A percentile compares a stretch with the other conserved stretches of the same genome.
Conservation (phyloP, 2,113 vertebrate genomes). For the Aptenodytes forsteri region DNA sequence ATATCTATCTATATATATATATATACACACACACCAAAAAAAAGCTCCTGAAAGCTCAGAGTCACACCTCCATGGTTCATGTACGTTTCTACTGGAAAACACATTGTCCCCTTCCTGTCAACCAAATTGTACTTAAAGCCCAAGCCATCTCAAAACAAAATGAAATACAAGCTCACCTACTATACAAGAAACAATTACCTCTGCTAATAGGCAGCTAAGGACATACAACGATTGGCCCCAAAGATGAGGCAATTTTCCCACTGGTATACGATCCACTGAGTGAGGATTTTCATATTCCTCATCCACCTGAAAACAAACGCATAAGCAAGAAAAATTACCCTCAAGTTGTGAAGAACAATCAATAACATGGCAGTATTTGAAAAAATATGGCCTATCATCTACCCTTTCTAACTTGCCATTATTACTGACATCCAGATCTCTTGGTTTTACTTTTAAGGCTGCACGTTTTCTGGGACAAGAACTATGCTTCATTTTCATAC, state of each 20-base stretch:
- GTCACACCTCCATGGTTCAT: background rate
- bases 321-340: conserved; percentile 10
- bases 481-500: background rate
- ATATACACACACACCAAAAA: background rate
- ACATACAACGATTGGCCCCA: conserved; percentile 98
- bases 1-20: background rate
- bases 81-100: background rate
- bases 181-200: conserved; percentile 75
- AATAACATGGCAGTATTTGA: background rate
- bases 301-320: conserved; percentile 80
- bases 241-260: conserved; percentile 93
- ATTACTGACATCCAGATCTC: background rate
- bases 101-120: background rate
- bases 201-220: conserved; percentile 87
- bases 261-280: conserved; percentile 86
- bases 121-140: background rate
- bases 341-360: background rate
- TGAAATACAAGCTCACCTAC: background rate
- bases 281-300: conserved; percentile 93
- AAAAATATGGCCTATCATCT: background rate
- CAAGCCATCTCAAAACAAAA: background rate
- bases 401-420: background rate
- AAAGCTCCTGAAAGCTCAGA: background rate
- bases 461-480: background rate
- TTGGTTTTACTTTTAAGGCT: background rate